Base-by-base conservation (phyloP, 2,797 vertebrate genomes). In the Melanogrammus aeglefinus region DNA sequence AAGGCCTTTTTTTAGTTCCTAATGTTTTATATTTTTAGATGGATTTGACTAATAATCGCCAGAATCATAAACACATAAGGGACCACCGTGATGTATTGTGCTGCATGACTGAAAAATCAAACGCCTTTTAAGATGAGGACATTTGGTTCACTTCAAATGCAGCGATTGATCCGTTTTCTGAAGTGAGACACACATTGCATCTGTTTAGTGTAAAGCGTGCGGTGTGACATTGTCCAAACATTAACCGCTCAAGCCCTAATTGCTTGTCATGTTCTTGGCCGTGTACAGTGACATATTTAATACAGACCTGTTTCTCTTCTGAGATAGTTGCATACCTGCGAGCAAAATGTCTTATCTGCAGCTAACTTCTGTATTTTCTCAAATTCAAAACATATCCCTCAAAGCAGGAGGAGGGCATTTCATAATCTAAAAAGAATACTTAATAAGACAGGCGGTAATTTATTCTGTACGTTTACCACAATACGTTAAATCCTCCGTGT, bases 21-120 rank as follows among this genome's bases (percentile, higher is more conserved):
- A 86, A 88, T 88, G 79, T 0, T 14, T 79, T 77, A 73, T 76
- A 83, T 86, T 82, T 75, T 80, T 70, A 76, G 35, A 72, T 75
- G 1, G 76, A 77, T 73, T 79, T 80, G 82, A 92, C 86, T 88
- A 88, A 91, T 91, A 83, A 81, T 81, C 87, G 76, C 88, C 86
- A 85, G 41, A 85, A 85, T 92, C 90, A 91, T 91, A 90, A 91
- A 91, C 84, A 89, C 83, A 85, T 81, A 78, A 86, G 73, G 77
- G 90, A 90, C 90, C 90, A 90, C 90, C 88, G 36, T 82, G 90
- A 84, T 51, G 73, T 84, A 81, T 85, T 70, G 80, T 7, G 12
- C 4, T 5, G 18, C 16, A 16, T 35, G 47, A 57, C 71, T n/a
- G 12, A 16, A 10, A 72, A 72, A 16, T 74, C 18, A 39, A 72